Evolutionary conservation across 2,113 vertebrate species (phyloP).

Genomic region (Eubucco bourcierii): DNA sequence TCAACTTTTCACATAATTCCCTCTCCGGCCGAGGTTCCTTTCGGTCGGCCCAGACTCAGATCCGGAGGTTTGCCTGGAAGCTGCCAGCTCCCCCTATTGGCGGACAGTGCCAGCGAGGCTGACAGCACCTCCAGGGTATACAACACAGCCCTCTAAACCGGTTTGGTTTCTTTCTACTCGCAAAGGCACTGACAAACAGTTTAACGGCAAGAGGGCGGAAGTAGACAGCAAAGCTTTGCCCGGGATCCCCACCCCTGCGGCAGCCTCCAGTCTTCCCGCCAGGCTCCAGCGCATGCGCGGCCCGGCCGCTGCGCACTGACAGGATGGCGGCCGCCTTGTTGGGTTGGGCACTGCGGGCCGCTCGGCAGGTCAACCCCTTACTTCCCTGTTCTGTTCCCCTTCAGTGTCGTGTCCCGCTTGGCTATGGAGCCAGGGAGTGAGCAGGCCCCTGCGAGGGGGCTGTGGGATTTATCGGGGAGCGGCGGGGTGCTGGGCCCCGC

Average conservation of each 20-base stretch:
- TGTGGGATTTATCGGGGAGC: background rate
- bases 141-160: background rate
- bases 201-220: rapidly evolving
- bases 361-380: constrained; percentile 60
- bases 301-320: rapidly evolving
- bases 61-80: background rate
- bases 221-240: background rate
- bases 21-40: background rate
- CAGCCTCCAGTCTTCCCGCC: background rate
- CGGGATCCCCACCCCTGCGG: no score
- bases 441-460: no score
- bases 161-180: background rate
- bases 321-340: constrained; percentile 67
- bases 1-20: background rate
- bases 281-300: rapidly evolving
- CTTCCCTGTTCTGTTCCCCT: background rate
- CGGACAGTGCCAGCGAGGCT: background rate
- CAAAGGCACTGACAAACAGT: background rate
- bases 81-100: background rate
- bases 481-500: background rate
- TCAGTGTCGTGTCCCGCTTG: rapidly evolving
- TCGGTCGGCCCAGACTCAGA: background rate
- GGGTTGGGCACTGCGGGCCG: background rate
- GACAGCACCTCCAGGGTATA: background rate
- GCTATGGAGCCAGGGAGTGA: background rate